A percentile compares a stretch with the other conserved stretches of the same genome.
phyloP scores from a whole-genome alignment of 2,113 vertebrate species.

The Stomatorhinus ivindoensis region DNA sequence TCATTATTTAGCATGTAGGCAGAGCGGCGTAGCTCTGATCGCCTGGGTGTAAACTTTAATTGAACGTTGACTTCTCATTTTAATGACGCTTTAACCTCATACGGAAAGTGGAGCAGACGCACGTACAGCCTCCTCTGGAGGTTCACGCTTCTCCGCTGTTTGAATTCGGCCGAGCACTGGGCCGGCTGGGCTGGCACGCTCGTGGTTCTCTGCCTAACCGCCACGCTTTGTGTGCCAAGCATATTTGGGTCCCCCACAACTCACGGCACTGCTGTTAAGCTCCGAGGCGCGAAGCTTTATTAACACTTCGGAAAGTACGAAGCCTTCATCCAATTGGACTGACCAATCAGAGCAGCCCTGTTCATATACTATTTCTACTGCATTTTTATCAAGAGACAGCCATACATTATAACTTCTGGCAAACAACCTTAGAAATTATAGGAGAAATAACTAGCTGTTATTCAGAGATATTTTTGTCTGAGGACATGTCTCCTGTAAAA shows the following conservation, averaged over 20 bases:
- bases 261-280: neutral
- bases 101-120: neutral
- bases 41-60: constrained; percentile 14
- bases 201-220: neutral
- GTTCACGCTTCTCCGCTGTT: neutral
- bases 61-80: constrained; percentile 8
- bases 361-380: neutral
- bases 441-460: neutral
- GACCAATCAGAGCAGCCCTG: neutral
- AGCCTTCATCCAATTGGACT: neutral
- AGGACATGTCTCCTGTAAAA: neutral
- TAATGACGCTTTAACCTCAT: neutral
- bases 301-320: neutral
- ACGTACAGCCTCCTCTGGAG: neutral
- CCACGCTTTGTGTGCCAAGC: neutral
- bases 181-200: neutral
- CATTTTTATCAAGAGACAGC: neutral
- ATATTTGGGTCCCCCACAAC: neutral
- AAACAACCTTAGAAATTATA: neutral
- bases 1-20: constrained; percentile 13
- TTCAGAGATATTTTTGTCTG: neutral
- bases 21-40: neutral
- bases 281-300: neutral
- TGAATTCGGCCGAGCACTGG: neutral
- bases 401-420: neutral